Evolutionary conservation across 2,113 vertebrate genomes (phyloP), one percentile per base, ranked within the genome.

Genomic region (Verasper variegatus): DNA sequence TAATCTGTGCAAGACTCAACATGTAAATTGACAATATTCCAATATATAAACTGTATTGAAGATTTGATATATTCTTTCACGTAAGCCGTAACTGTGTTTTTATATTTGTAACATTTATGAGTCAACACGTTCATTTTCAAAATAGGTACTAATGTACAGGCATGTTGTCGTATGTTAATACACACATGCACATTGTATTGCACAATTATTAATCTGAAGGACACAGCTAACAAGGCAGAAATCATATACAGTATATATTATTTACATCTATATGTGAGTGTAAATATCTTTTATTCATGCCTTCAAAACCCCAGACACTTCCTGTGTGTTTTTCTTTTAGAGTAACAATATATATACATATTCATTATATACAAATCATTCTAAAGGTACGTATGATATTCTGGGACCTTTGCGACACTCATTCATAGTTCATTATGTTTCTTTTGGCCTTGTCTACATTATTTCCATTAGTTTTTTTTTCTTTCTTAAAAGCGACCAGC

Each of bases 321-420:
- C 8, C 13, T 54, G 24, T 15, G 5, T 31, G 12, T 1, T 27
- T 18, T 18, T 15, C 17, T 60, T 37, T 75, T 37, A 35, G 31
- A 45, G 42, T 45, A 31, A 31, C 31, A 31, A 12, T 14, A 14
- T 45, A 14, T 15, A 37, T n/a, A n/a, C n/a, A 57, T 31, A 70
- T 23, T 37, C 8, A 37, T 37, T 20, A 10, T 52, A 35, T 47
- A 68, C 20, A 55, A n/a, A 61, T 55, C 59, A 61, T 57, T 15
- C 6, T 3, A 13, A 45, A 58, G 15, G 47, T 63, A 64, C 37
- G 61, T n/a, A 71, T 71, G 51, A 14, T 12, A 55, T 78, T 81
- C 56, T 58, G 1, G 15, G 31, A 74, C 47, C 21, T 12, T 63
- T 23, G 56, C 40, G 47, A n/a, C 52, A 51, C 51, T 62, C 3